Base-by-base conservation (phyloP, 2,113 vertebrate genomes). In the Thomomys bottae region DNA sequence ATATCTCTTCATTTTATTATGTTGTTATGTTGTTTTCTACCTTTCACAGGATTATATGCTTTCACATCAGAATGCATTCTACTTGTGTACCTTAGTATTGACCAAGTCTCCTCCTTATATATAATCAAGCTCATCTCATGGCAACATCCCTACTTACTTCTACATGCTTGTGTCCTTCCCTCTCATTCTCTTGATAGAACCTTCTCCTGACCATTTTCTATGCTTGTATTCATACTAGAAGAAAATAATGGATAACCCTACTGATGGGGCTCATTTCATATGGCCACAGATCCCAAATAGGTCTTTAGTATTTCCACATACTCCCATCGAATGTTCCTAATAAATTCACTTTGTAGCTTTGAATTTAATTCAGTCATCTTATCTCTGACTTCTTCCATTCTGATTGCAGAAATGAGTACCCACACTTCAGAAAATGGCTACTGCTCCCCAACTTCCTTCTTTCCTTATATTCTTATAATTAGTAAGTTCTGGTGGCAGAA, bases 311-410 rank as follows among this genome's bases (percentile, higher is more conserved):
- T 30, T 92, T 8, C 26, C 7, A 68, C 0, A 0, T 42, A 68
- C 26, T 61, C n/a, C 38, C 9, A 24, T 6, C 3, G 14, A 32
- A 54, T 45, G 57, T 3, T 68, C 40, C 54, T 28, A 68, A 77
- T 42, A 67, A 88, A 49, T 40, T 92, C 34, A 70, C 4, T 84
- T 88, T 71, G 10, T 14, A 36, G 32, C 70, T 68, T 88, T 66
- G 26, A 42, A 14, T 10, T 12, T 84, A 57, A 66, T 26, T 84
- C 26, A 20, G 0, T n/a, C n/a, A 20, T 36, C 3, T 68, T 20
- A 78, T 80, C 11, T 66, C 6, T 54, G 28, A 2, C 3, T 92
- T 57, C 2, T 66, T 68, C 26, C 0, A 23, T 45, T 45, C 45
- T 45, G 45, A 45, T 45, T 6, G 11, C 6, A 45, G 24, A 89